Evolutionary conservation across 2,797 vertebrate genomes (phyloP).

Genomic region (Epinephelus awoara): DNA sequence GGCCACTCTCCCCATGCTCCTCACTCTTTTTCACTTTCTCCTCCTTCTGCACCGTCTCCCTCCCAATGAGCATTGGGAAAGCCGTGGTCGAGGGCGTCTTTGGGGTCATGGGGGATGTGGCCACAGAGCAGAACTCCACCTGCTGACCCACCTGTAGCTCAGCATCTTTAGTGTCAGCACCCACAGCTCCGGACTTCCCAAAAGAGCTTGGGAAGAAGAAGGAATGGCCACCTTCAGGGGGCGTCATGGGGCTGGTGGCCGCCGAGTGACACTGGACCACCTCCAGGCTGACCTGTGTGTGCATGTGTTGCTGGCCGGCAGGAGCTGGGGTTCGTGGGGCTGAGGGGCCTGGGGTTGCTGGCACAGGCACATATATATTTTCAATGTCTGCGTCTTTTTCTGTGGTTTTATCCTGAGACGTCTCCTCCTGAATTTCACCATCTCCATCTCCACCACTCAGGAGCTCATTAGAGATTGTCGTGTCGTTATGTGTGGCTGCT

Average conservation of each 20-base stretch:
- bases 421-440: constrained; percentile 6
- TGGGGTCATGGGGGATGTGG: constrained; percentile 90
- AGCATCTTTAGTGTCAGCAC: constrained; percentile 82
- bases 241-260: constrained; percentile 95
- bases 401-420: constrained; percentile 1
- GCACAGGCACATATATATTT: constrained; percentile 47
- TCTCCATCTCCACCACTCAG: constrained; percentile 31
- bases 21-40: constrained; percentile 21
- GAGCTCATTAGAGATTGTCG: constrained; percentile 3
- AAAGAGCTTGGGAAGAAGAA: constrained; percentile 85
- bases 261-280: constrained; percentile 87
- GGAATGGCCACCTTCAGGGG: constrained; percentile 82
- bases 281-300: constrained; percentile 89
- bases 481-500: constrained; percentile 11
- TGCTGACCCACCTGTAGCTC: constrained; percentile 89
- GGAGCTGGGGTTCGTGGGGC: constrained; percentile 75
- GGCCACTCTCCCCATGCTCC: constrained; percentile 19
- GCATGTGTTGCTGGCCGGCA: constrained; percentile 83
- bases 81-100: constrained; percentile 71
- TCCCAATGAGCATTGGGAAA: constrained; percentile 63
- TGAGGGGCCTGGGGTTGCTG: constrained; percentile 42
- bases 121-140: constrained; percentile 90
- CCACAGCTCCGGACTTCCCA: constrained; percentile 50
- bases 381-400: constrained; percentile 24
- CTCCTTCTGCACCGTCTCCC: constrained; percentile 36